Conservation (phyloP, 2,113 vertebrate genomes). For the Silurus meridionalis region DNA sequence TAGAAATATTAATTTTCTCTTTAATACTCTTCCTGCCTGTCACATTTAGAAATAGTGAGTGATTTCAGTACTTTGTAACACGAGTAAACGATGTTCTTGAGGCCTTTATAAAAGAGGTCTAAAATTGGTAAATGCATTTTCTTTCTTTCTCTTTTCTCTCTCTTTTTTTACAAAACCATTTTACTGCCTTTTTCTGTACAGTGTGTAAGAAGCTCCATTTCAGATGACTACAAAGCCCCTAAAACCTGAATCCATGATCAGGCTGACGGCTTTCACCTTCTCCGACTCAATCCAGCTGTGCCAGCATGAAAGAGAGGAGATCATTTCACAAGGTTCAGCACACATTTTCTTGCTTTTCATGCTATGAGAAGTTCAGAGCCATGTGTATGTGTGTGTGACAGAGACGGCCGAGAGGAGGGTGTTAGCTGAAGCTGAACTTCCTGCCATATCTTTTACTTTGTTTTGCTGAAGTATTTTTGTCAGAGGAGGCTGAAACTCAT, state of each 20-base stretch:
- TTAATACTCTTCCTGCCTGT: not conserved
- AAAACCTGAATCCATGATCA: slow-evolving; percentile 56
- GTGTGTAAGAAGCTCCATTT: slow-evolving; percentile 29
- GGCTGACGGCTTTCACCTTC: slow-evolving; percentile 52
- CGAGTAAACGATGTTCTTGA: not conserved
- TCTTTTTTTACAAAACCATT: slow-evolving; percentile 9
- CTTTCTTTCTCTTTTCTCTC: not conserved
- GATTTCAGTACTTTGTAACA: not conserved
- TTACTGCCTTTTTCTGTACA: not conserved
- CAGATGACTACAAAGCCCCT: slow-evolving; percentile 15
- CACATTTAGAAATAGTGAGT: not conserved
- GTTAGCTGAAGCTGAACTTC: not conserved
- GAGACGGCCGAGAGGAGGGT: not conserved
- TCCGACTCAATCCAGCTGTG: slow-evolving; percentile 51
- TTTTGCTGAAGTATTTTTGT: not conserved
- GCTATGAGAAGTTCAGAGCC: not conserved
- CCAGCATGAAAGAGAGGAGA: slow-evolving; percentile 40
- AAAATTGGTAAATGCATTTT: not conserved
- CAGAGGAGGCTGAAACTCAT: not conserved
- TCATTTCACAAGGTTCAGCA: slow-evolving; percentile 48
- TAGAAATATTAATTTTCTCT: not conserved
- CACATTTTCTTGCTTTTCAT: slow-evolving; percentile 18
- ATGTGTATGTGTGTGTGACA: not conserved
- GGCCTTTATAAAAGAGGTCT: not conserved
- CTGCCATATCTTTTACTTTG: slow-evolving; percentile 10